Percentiles rank a stretch among this genome's conserved stretches.
phyloP scores from a whole-genome alignment of 2,888 invertebrate genomes.

The Brachyopa scutellaris region DNA sequence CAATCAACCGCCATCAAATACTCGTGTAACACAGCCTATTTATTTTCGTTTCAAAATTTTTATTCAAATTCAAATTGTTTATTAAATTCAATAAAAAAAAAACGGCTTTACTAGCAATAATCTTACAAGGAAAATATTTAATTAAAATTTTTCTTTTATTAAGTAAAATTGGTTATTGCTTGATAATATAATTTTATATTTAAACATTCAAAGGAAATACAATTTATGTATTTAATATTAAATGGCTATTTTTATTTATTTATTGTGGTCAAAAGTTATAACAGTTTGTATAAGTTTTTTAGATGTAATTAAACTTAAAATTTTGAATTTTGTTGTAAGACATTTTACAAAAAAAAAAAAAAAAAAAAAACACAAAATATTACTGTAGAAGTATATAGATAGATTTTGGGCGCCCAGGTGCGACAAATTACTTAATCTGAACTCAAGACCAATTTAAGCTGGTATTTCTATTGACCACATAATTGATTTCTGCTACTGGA shows the following conservation, averaged over 20 bases:
- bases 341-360: no score
- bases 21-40: constrained; percentile 57
- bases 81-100: neutral
- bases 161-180: neutral
- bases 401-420: no score
- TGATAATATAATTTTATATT: neutral
- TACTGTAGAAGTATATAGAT: no score
- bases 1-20: constrained; percentile 10
- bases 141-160: neutral
- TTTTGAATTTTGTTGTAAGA: no score
- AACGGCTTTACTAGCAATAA: neutral
- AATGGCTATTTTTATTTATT: neutral
- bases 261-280: neutral
- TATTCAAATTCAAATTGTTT: constrained; percentile 6
- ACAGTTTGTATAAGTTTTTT: neutral
- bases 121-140: neutral
- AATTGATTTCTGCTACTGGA: neutral
- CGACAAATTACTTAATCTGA: no score
- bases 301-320: no score
- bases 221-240: neutral
- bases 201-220: neutral
- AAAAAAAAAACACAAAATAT: no score
- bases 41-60: neutral
- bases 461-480: neutral
- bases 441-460: neutral